Conservation (phyloP, 2,113 vertebrate genomes). For the Clarias batrachus region DNA sequence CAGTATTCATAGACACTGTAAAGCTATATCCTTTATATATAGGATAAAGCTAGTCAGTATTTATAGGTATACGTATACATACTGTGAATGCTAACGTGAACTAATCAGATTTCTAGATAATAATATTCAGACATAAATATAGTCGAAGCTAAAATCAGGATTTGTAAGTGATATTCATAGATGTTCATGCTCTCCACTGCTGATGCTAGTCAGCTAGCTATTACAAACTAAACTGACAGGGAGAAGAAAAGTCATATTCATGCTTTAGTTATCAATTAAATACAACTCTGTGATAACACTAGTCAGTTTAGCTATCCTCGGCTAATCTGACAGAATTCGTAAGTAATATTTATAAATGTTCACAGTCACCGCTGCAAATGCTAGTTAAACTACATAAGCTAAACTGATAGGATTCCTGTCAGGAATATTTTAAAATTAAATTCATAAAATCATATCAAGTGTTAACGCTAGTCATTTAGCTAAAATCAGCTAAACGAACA, state of each 20-base stretch:
- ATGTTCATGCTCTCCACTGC: background rate
- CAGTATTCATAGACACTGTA: too few relatives aligned
- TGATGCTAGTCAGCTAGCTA: background rate
- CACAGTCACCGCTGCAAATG: background rate
- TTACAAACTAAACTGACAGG: background rate
- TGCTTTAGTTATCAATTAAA: too few relatives aligned
- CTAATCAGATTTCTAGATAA: too few relatives aligned
- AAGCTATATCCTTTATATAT: too few relatives aligned
- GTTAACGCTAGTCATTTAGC: background rate
- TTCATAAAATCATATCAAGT: too few relatives aligned
- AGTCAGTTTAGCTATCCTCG: too few relatives aligned
- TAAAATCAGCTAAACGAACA: background rate
- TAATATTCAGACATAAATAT: too few relatives aligned
- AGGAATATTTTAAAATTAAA: background rate
- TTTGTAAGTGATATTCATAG: background rate
- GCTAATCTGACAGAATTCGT: background rate
- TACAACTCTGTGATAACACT: too few relatives aligned
- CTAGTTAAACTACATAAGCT: background rate
- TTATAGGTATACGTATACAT: too few relatives aligned
- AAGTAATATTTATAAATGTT: background rate
- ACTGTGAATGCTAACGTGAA: too few relatives aligned
- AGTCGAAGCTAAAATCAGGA: background rate
- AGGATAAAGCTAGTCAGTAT: too few relatives aligned
- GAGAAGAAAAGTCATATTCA: too few relatives aligned
- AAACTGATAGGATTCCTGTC: background rate